Conservation (phyloP, 2,888 invertebrate genomes). For the Stenurella melanura region DNA sequence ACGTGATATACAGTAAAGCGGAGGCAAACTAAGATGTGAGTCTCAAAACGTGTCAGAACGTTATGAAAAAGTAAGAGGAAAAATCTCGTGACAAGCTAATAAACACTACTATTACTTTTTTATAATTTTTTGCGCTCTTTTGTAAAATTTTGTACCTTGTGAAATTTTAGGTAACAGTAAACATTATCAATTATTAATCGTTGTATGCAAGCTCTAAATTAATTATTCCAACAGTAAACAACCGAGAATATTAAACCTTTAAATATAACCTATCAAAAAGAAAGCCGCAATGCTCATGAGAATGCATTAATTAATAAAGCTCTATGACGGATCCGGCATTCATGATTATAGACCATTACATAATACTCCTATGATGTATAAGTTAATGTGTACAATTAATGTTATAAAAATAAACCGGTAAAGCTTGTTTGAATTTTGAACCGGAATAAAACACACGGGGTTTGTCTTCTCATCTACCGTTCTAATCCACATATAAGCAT, state of each 20-base stretch:
- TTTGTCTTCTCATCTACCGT: conserved; percentile 13
- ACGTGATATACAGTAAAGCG: too few relatives aligned
- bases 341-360: background rate
- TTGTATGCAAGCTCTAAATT: too few relatives aligned
- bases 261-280: background rate
- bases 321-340: background rate
- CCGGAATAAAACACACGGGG: conserved; percentile 5
- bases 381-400: conserved; percentile 23
- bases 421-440: conserved; percentile 4
- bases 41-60: too few relatives aligned
- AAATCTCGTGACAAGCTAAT: too few relatives aligned
- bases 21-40: too few relatives aligned
- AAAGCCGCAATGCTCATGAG: background rate
- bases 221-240: too few relatives aligned
- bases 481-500: conserved; percentile 21
- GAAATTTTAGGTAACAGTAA: too few relatives aligned
- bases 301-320: background rate
- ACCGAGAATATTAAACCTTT: background rate
- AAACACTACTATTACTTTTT: too few relatives aligned
- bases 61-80: too few relatives aligned
- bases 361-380: background rate
- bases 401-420: conserved; percentile 7
- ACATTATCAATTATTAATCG: too few relatives aligned
- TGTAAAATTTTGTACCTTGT: too few relatives aligned
- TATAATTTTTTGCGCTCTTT: too few relatives aligned